A percentile compares a stretch with the other conserved stretches of the same genome.
These are phyloP conservation scores for Chrysemys picta DNA, from an alignment of 2,113 vertebrate genomes.

Conservation along the genomic window DNA sequence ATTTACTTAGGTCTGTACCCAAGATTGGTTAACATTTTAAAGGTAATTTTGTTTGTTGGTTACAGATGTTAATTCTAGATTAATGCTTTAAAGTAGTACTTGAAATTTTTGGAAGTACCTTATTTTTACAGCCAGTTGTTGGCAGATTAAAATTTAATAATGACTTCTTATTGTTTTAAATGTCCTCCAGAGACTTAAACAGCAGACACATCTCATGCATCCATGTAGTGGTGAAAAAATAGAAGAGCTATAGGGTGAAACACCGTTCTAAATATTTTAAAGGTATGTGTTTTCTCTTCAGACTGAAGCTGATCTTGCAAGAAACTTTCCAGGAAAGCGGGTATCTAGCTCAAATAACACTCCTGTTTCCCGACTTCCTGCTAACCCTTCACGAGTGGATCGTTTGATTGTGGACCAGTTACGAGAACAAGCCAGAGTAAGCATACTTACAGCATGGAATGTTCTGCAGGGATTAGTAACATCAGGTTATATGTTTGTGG, in stretches of 20 bases:
- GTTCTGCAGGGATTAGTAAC: not conserved
- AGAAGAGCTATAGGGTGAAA: rapidly evolving
- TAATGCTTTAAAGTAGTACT: not conserved
- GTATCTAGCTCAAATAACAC: slow-evolving; percentile 5
- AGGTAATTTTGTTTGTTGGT: not conserved
- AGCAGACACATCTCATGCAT: rapidly evolving
- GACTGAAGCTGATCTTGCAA: slow-evolving; percentile 77
- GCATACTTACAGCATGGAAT: not conserved
- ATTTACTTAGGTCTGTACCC: not conserved
- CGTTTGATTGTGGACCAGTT: slow-evolving; percentile 70
- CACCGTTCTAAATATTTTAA: rapidly evolving
- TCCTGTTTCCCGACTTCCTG: slow-evolving; percentile 26
- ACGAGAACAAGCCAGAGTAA: slow-evolving; percentile 67
- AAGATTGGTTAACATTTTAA: not conserved
- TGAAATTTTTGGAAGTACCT: not conserved
- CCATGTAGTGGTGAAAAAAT: not conserved
- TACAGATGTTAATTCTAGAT: not conserved
- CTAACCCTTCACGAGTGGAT: slow-evolving; percentile 72
- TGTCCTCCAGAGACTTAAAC: rapidly evolving
- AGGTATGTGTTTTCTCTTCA: not conserved
- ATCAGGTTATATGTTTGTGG: rapidly evolving
- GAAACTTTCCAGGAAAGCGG: slow-evolving; percentile 66
- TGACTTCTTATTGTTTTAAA: rapidly evolving
- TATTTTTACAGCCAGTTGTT: not conserved
- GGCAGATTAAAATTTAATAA: not conserved